Evolutionary conservation across 2,888 invertebrate genomes (phyloP).

Genomic region (Flabesymbios commensalis): DNA sequence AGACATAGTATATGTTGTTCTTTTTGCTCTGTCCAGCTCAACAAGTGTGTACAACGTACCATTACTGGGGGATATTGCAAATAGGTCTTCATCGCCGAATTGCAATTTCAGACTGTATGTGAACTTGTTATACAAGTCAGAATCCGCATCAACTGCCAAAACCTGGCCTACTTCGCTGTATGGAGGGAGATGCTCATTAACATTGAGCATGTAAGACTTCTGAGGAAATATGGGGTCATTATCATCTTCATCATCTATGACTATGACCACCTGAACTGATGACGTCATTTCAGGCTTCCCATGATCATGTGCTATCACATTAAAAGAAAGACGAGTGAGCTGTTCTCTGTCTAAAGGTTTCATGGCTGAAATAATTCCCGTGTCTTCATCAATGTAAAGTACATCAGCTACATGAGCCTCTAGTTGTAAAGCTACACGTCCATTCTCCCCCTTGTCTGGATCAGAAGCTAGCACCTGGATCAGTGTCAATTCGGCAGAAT

Average conservation of each 20-base stretch:
- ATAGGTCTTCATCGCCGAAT: constrained; percentile 69
- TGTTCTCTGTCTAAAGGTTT: constrained; percentile 6
- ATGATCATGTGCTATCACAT: constrained; percentile 4
- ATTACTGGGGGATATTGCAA: constrained; percentile 6
- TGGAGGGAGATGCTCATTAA: constrained; percentile 51
- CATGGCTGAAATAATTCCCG: constrained; percentile 11
- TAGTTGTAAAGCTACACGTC: constrained; percentile 38
- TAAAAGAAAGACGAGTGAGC: background rate
- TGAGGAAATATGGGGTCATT: constrained; percentile 3
- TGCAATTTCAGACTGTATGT: constrained; percentile 63
- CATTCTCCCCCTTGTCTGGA: constrained; percentile 42
- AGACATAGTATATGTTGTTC: background rate
- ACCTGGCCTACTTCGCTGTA: constrained; percentile 56
- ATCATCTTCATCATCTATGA: constrained; percentile 13
- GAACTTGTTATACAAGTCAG: constrained; percentile 42
- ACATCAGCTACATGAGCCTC: constrained; percentile 74
- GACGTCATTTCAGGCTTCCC: constrained; percentile 5
- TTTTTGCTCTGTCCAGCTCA: constrained; percentile 2
- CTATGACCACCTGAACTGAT: background rate
- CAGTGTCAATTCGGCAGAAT: constrained; percentile 53
- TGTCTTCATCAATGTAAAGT: constrained; percentile 8
- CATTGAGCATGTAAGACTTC: background rate
- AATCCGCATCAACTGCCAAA: constrained; percentile 49
- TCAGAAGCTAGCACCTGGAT: constrained; percentile 57
- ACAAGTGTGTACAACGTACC: constrained; percentile 13